These are phyloP conservation scores for Catagonus wagneri DNA, from an alignment of 2,113 vertebrate species.

Conservation along the genomic window DNA sequence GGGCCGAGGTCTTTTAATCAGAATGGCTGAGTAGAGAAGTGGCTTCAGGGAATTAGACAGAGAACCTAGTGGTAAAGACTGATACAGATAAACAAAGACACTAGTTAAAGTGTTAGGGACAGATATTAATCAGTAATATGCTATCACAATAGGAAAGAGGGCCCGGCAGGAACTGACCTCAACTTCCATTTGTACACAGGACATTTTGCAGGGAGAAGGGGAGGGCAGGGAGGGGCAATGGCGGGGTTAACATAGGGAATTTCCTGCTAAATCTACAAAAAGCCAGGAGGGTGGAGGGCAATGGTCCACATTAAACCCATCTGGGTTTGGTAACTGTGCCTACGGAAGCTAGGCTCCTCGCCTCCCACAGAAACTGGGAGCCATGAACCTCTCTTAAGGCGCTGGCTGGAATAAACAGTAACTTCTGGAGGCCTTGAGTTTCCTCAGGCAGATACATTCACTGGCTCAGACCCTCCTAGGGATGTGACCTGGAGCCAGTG, in stretches of 20 bases:
- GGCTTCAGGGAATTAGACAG: background rate
- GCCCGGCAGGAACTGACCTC: background rate
- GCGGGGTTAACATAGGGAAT: background rate
- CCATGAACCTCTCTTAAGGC: background rate
- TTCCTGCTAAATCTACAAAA: background rate
- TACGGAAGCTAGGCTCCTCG: background rate
- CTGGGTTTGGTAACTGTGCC: background rate
- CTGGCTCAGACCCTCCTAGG: background rate
- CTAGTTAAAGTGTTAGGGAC: background rate
- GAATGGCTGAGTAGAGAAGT: background rate
- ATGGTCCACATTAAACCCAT: background rate
- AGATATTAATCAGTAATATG: background rate
- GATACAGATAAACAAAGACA: background rate
- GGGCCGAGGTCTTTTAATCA: background rate
- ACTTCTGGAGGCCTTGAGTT: background rate
- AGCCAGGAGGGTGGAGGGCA: background rate
- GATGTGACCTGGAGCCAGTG: background rate
- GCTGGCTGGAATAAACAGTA: background rate
- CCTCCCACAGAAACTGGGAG: background rate
- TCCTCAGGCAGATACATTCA: background rate
- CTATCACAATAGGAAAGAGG: background rate
- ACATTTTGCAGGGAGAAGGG: background rate
- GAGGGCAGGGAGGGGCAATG: background rate
- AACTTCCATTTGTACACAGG: background rate
- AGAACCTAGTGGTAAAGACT: background rate